phyloP scores from a whole-genome alignment of 2,797 vertebrate genomes.

The Diplodus sargus region DNA sequence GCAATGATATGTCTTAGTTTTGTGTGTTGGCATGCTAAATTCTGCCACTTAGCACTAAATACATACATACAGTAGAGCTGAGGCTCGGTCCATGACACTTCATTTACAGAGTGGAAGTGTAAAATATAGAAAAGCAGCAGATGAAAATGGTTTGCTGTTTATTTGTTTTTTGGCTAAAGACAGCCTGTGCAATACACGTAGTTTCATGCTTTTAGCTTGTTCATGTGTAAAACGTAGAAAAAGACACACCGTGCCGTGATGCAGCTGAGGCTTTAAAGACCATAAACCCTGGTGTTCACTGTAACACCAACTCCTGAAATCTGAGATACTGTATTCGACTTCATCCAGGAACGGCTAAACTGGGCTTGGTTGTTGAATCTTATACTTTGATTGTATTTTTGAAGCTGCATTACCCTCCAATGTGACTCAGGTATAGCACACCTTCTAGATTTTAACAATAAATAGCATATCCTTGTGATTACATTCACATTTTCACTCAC shows the following conservation, averaged over 20 bases:
- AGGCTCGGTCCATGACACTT: background rate
- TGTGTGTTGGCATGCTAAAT: too few relatives aligned
- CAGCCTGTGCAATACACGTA: background rate
- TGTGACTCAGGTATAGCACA: background rate
- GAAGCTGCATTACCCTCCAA: background rate
- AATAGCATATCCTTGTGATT: too few relatives aligned
- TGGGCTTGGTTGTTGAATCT: background rate
- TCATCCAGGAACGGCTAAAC: background rate
- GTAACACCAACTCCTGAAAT: background rate
- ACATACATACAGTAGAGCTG: too few relatives aligned
- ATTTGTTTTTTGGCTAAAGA: background rate
- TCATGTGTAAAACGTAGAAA: background rate
- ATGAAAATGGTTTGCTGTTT: background rate
- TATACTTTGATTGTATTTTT: background rate
- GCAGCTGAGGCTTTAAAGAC: conserved; percentile 16
- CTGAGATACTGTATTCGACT: background rate
- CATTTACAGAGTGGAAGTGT: background rate
- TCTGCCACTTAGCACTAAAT: too few relatives aligned
- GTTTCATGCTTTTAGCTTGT: background rate
- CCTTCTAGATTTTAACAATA: too few relatives aligned
- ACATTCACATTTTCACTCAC: too few relatives aligned
- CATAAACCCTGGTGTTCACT: background rate
- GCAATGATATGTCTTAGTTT: too few relatives aligned
- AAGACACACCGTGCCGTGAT: background rate
- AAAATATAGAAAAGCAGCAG: background rate